Conservation (phyloP, 2,888 invertebrate genomes). For the Camptogramma bilineatum region DNA sequence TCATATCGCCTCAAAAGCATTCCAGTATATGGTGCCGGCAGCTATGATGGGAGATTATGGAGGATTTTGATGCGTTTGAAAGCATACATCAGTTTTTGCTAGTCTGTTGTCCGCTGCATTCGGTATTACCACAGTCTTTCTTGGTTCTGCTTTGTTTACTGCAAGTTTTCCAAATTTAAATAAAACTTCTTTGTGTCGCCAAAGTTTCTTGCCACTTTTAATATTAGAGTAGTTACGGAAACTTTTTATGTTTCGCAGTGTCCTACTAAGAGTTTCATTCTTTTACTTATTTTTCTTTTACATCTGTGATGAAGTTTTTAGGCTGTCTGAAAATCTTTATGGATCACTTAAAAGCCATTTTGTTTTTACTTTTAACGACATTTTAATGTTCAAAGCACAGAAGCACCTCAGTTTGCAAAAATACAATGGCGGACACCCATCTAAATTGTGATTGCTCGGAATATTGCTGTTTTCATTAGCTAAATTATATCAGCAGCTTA, state of each 20-base stretch:
- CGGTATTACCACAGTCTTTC: neutral
- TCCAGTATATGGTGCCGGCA: slow-evolving; percentile 46
- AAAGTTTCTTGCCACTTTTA: neutral
- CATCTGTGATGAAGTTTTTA: too few relatives aligned
- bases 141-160: neutral
- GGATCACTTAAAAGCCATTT: too few relatives aligned
- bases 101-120: neutral
- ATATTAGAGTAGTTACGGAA: neutral
- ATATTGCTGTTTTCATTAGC: too few relatives aligned
- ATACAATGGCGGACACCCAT: too few relatives aligned
- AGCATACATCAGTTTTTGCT: slow-evolving; percentile 9
- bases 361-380: too few relatives aligned
- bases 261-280: too few relatives aligned
- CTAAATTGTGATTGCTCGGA: too few relatives aligned
- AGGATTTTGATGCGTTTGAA: slow-evolving; percentile 27
- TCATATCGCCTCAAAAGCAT: slow-evolving; percentile 55
- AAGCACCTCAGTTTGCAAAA: too few relatives aligned
- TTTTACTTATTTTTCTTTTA: too few relatives aligned
- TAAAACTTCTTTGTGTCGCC: neutral
- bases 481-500: too few relatives aligned
- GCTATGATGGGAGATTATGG: slow-evolving; percentile 35
- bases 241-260: neutral
- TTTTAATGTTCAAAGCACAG: too few relatives aligned
- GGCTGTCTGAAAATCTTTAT: too few relatives aligned
- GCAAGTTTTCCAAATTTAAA: neutral